These are phyloP conservation scores for Actinia equina DNA, from an alignment of 64 coral and sea anemone species.

Conservation along the genomic window DNA sequence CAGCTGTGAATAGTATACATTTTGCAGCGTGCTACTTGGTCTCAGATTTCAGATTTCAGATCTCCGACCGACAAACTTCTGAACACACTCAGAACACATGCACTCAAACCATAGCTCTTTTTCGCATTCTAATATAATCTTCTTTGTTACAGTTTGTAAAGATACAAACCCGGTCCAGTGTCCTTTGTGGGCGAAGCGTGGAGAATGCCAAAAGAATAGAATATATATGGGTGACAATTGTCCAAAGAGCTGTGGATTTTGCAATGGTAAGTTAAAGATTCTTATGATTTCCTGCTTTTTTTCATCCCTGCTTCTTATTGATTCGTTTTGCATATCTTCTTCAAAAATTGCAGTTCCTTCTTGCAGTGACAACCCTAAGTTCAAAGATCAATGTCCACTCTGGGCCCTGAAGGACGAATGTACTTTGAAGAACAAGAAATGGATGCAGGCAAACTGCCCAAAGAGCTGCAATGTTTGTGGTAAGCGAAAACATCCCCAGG, in stretches of 20 bases:
- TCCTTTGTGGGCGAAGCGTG: constrained; percentile 22
- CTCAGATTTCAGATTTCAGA: no score
- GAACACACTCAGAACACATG: no score
- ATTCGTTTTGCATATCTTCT: no score
- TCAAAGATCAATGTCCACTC: not conserved
- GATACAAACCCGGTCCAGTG: not conserved
- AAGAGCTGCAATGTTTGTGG: constrained; percentile 38
- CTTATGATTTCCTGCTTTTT: not conserved
- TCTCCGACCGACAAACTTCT: no score
- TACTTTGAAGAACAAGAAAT: constrained; percentile 19
- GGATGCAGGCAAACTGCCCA: constrained; percentile 20
- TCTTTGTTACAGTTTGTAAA: not conserved
- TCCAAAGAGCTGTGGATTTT: constrained; percentile 4
- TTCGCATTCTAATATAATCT: not conserved
- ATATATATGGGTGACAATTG: constrained; percentile 13
- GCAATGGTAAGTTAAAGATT: constrained; percentile 13
- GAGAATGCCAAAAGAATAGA: constrained; percentile 28
- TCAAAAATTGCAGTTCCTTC: not conserved
- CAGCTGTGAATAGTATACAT: no score
- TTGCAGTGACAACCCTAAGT: constrained; percentile 11
- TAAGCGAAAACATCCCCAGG: not conserved
- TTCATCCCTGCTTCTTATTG: not conserved
- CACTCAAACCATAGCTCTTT: no score
- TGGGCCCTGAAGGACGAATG: constrained; percentile 17
- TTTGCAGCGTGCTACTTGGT: no score